Evolutionary conservation across 2,113 vertebrate species (phyloP).

Genomic region (Casuarius casuarius): DNA sequence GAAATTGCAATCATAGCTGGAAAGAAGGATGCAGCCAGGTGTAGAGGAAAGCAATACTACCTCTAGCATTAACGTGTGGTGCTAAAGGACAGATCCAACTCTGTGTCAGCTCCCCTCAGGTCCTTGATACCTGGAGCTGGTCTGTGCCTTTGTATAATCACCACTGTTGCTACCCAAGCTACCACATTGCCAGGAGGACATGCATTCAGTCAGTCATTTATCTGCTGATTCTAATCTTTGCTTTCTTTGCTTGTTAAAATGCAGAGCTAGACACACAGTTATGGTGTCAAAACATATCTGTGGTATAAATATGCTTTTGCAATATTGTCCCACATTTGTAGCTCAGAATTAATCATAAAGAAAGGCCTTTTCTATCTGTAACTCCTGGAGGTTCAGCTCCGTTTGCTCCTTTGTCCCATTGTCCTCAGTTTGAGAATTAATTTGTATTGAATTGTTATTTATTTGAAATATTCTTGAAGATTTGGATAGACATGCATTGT

Average conservation of each 20-base stretch:
- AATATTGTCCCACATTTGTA: not conserved
- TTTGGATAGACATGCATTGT: not conserved
- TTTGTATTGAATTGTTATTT: not conserved
- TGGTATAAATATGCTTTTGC: not conserved
- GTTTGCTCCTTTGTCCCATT: not conserved
- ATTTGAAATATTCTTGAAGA: not conserved
- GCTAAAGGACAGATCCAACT: not conserved
- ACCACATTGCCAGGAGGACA: rapidly evolving
- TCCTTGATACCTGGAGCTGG: not conserved
- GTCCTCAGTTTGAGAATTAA: not conserved
- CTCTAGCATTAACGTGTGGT: rapidly evolving
- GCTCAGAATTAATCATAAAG: not conserved
- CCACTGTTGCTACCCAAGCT: rapidly evolving
- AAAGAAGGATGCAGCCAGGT: not conserved
- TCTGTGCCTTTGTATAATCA: not conserved
- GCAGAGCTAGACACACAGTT: not conserved
- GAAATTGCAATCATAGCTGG: not conserved
- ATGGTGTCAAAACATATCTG: not conserved
- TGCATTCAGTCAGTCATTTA: not conserved
- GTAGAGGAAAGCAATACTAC: not conserved
- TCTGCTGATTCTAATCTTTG: not conserved
- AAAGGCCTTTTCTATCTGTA: not conserved
- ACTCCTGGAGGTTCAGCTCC: not conserved
- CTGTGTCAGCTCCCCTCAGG: not conserved
- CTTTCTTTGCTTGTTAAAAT: not conserved